phyloP scores from a whole-genome alignment of 1,140 invertebrate genomes.

The Pogonus chalceus region DNA sequence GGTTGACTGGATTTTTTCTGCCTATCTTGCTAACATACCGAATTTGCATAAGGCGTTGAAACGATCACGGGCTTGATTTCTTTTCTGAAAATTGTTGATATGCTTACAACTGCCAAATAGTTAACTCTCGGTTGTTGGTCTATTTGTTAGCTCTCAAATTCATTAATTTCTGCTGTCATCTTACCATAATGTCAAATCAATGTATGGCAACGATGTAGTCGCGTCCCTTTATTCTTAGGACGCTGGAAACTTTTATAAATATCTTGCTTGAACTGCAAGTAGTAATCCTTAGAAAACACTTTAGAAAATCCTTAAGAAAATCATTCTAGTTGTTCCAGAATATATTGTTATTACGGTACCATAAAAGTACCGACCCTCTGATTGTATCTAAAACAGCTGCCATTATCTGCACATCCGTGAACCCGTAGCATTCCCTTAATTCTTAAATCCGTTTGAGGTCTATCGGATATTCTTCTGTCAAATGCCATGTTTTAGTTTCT shows the following conservation, averaged over 20 bases:
- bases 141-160: too few relatives aligned
- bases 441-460: background rate
- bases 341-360: background rate
- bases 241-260: background rate
- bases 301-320: background rate
- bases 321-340: background rate
- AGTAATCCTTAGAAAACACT: background rate
- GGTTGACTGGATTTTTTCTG: too few relatives aligned
- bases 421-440: background rate
- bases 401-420: background rate
- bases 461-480: background rate
- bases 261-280: background rate
- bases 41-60: too few relatives aligned
- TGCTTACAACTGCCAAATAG: too few relatives aligned
- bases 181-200: background rate
- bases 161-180: background rate
- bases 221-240: background rate
- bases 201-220: background rate
- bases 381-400: background rate
- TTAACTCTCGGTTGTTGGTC: too few relatives aligned
- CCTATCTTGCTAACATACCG: too few relatives aligned
- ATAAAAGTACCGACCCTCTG: background rate
- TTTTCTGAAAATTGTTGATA: too few relatives aligned
- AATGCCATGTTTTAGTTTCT: background rate
- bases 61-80: too few relatives aligned